A percentile compares a stretch with the other conserved stretches of the same genome.
These are phyloP conservation scores for Onchidella celtica DNA, from an alignment of 2,888 invertebrate genomes.

Conservation along the genomic window DNA sequence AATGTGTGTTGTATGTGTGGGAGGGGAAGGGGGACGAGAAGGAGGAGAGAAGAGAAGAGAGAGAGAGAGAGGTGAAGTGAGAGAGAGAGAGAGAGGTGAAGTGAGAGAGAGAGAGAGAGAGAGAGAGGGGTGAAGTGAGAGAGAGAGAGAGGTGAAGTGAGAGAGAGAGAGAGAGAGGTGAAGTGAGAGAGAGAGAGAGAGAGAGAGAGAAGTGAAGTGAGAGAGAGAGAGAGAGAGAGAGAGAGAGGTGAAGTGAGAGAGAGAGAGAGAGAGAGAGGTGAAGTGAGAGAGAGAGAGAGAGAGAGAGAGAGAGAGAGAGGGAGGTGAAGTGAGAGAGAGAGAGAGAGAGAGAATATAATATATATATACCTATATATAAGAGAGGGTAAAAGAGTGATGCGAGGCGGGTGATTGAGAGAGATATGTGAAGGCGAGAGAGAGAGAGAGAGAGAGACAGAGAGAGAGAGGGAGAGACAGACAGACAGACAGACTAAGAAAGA, in stretches of 20 bases:
- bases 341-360: no score
- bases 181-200: conserved; percentile 18
- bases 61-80: not conserved
- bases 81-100: not conserved
- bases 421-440: no score
- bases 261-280: conserved; percentile 9
- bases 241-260: conserved; percentile 4
- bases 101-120: not conserved
- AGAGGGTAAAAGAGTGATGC: no score
- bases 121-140: no score
- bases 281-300: conserved; percentile 7
- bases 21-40: no score
- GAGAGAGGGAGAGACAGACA: not conserved
- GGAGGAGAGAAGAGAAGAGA: not conserved
- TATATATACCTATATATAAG: no score
- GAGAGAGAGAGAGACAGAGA: conserved; percentile 7
- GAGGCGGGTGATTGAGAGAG: no score
- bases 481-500: not conserved
- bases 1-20: no score
- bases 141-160: conserved; percentile 9
- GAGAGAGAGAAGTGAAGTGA: conserved; percentile 8
- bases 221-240: conserved; percentile 27
- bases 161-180: conserved; percentile 11
- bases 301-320: not conserved
- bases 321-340: no score